Percentiles rank a stretch among this genome's conserved stretches.
Evolutionary conservation across 1,140 invertebrate species (phyloP).

Genomic region (Antheraea mylitta): DNA sequence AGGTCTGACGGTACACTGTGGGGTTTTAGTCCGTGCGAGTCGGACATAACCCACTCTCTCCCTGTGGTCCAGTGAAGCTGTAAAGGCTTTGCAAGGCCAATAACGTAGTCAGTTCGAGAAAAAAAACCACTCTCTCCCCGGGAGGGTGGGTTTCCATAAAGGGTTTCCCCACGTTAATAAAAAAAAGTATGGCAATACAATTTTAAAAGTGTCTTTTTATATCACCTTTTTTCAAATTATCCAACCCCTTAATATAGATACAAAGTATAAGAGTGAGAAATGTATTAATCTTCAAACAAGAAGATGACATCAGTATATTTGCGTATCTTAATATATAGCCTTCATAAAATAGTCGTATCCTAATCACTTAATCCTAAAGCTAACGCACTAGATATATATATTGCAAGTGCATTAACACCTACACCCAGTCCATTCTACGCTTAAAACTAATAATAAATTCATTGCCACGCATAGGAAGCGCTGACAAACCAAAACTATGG

Average conservation of each 20-base stretch:
- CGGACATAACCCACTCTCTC: no score
- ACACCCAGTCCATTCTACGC: slow-evolving; percentile 41
- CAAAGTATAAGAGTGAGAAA: not conserved
- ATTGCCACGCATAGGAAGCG: slow-evolving; percentile 70
- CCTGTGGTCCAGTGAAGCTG: no score
- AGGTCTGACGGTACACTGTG: no score
- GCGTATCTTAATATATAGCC: not conserved
- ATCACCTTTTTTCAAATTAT: not conserved
- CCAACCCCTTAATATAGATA: not conserved
- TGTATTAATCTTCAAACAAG: not conserved
- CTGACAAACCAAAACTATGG: slow-evolving; percentile 68
- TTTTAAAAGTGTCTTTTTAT: not conserved
- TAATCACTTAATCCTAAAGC: slow-evolving; percentile 4
- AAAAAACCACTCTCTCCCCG: no score
- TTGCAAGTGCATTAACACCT: not conserved
- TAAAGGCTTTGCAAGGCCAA: no score
- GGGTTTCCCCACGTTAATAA: no score
- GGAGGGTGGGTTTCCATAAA: no score
- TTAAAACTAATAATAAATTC: slow-evolving; percentile 62
- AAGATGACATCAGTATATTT: slow-evolving; percentile 5
- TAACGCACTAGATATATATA: slow-evolving; percentile 5
- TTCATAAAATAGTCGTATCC: not conserved
- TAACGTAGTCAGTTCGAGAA: no score
- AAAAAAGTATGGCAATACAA: no score
- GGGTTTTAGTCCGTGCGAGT: no score